Conservation (phyloP, 2,888 invertebrate genomes). For the Rhagium mordax region DNA sequence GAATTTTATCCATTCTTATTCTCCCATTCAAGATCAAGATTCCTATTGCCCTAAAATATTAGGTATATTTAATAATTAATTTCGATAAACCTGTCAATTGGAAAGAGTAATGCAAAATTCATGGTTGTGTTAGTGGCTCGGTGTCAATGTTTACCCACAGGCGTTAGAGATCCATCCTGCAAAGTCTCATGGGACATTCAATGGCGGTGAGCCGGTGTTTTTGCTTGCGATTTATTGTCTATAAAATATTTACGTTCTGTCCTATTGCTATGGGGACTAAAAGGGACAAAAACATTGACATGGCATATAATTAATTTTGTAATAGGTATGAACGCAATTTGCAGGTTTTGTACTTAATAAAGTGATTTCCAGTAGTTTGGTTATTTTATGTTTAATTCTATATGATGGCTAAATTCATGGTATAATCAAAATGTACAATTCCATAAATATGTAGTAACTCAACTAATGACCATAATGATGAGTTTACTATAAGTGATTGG, state of each 20-base stretch:
- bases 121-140: conserved; percentile 6
- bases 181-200: conserved; percentile 54
- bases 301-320: conserved; percentile 1
- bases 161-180: conserved; percentile 12
- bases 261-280: conserved; percentile 10
- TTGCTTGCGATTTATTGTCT: conserved; percentile 62
- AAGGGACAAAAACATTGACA: not conserved
- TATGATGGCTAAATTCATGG: too few species aligned
- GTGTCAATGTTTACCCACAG: conserved; percentile 10
- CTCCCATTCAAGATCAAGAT: too few species aligned
- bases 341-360: not conserved
- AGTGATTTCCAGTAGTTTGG: not conserved
- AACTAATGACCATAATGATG: too few species aligned
- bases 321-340: not conserved
- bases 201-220: conserved; percentile 52
- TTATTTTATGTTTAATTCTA: too few species aligned
- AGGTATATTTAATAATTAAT: conserved; percentile 3
- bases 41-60: not conserved
- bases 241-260: conserved; percentile 61
- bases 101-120: conserved; percentile 7
- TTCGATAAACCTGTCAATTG: not conserved
- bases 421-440: too few species aligned
- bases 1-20: too few species aligned
- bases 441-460: too few species aligned
- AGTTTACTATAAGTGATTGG: too few species aligned